phyloP scores from a whole-genome alignment of 1,140 invertebrate genomes.

The Amyelois transitella region DNA sequence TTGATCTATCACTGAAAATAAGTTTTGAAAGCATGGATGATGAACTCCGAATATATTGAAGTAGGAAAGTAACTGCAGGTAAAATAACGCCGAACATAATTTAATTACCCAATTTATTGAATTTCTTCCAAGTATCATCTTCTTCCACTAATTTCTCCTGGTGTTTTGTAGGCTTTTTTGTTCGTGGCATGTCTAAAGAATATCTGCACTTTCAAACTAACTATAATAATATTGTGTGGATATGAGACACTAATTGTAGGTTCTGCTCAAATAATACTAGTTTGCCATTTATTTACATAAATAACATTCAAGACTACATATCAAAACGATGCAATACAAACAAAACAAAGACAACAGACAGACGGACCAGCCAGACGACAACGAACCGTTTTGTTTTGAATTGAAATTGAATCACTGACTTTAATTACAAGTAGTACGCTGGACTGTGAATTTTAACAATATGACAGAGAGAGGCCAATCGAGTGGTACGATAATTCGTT shows the following conservation, averaged over 20 bases:
- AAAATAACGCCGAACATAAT: background rate
- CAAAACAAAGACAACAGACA: conserved; percentile 6
- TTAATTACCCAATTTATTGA: conserved; percentile 45
- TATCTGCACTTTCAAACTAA: no score
- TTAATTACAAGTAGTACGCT: conserved; percentile 13
- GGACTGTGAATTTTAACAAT: background rate
- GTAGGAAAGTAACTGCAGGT: no score
- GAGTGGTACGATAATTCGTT: no score
- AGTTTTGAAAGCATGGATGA: no score
- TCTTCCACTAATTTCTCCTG: conserved; percentile 41
- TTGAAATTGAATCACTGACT: background rate
- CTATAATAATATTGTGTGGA: no score
- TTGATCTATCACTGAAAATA: conserved; percentile 38
- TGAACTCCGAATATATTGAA: no score
- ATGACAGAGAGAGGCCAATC: no score
- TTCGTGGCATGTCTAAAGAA: conserved; percentile 51
- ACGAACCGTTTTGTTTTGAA: conserved; percentile 21
- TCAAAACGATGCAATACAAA: no score
- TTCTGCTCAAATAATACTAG: no score
- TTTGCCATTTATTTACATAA: no score
- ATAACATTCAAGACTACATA: no score
- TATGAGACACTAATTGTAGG: no score
- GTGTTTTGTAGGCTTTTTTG: conserved; percentile 49
- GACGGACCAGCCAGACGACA: conserved; percentile 4
- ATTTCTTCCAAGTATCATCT: conserved; percentile 42